Evolutionary conservation across 2,888 invertebrate genomes (phyloP).

Genomic region (Ceramica pisi): DNA sequence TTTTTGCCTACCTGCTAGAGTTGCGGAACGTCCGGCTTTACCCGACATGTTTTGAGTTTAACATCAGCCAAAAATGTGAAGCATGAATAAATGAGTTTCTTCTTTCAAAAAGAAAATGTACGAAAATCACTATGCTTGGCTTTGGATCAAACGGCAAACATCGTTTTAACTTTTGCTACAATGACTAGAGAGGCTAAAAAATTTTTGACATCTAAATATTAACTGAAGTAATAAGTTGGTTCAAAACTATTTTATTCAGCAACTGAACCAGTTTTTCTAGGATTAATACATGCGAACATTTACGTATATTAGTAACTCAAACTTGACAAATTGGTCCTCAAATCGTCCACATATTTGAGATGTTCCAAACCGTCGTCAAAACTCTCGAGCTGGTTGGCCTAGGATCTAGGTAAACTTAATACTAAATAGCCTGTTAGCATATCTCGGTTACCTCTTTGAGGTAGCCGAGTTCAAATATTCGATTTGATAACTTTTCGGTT

Average conservation of each 20-base stretch:
- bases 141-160: not conserved
- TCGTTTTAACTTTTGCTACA: not conserved
- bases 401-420: slow-evolving; percentile 4
- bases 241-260: not conserved
- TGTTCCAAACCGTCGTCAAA: not conserved
- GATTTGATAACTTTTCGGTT: slow-evolving; percentile 2
- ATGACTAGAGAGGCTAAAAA: not conserved
- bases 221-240: not conserved
- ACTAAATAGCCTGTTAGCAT: not conserved
- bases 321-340: not conserved
- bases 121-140: not conserved
- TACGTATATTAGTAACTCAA: not conserved
- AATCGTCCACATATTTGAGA: not conserved
- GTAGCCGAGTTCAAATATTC: too few relatives aligned
- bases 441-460: slow-evolving; percentile 1
- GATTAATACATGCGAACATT: not conserved
- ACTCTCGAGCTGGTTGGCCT: slow-evolving; percentile 6
- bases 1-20: slow-evolving; percentile 5
- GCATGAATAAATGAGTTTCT: not conserved
- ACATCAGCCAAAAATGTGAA: slow-evolving; percentile 26
- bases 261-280: not conserved
- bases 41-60: slow-evolving; percentile 30
- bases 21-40: slow-evolving; percentile 25
- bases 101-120: slow-evolving; percentile 2
- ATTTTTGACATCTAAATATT: not conserved